A percentile compares a stretch with the other conserved stretches of the same genome.
Conservation (phyloP, 2,888 invertebrate species). For the Lithophane socia region DNA sequence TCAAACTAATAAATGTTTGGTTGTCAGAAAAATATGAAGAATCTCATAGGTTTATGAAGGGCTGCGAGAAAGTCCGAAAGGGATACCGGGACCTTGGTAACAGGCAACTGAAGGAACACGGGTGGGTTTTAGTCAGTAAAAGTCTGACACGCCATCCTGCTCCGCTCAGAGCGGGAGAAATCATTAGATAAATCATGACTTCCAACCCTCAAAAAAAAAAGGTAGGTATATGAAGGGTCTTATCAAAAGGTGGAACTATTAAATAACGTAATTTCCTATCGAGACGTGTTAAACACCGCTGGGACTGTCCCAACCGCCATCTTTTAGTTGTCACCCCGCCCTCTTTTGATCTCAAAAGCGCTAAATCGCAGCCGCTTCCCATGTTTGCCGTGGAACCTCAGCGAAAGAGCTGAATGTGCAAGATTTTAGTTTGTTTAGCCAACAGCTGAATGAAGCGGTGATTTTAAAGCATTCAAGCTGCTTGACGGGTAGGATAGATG, state of each 20-base stretch:
- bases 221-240: neutral
- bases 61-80: too few relatives aligned
- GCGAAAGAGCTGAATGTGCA: constrained; percentile 46
- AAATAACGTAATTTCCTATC: neutral
- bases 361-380: constrained; percentile 55
- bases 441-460: constrained; percentile 56
- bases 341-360: constrained; percentile 61
- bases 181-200: too few relatives aligned
- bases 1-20: neutral
- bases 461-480: constrained; percentile 52
- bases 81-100: too few relatives aligned
- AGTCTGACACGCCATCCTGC: too few relatives aligned
- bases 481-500: constrained; percentile 18
- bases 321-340: constrained; percentile 27
- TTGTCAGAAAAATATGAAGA: neutral
- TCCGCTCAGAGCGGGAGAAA: too few relatives aligned
- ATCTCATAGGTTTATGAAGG: neutral
- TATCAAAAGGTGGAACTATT: neutral
- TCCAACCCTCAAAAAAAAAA: too few relatives aligned
- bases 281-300: neutral
- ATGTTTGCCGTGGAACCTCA: constrained; percentile 53
- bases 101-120: too few relatives aligned
- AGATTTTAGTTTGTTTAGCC: constrained; percentile 55
- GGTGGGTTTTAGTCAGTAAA: too few relatives aligned
- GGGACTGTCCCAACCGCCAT: constrained; percentile 34